Evolutionary conservation across 2,113 vertebrate species (phyloP), one percentile per base, ranked within the genome.

Genomic region (Hipposideros armiger): DNA sequence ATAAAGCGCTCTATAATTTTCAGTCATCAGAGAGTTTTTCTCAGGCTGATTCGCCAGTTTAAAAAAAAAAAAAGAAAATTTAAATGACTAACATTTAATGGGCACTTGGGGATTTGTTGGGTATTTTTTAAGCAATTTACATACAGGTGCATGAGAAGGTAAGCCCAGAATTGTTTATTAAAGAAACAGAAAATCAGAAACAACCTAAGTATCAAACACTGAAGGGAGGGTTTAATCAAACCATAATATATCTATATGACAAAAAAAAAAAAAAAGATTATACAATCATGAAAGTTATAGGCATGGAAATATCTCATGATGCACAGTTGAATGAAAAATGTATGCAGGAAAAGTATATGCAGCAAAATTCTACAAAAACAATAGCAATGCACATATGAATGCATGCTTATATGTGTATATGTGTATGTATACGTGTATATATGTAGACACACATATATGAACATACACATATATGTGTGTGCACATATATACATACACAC

Each of bases 121-220:
- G 7, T 22, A 80, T 40, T 72, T 96, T 70, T 78, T 69, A 95
- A 77, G 58, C 19, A 13, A 77, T 81, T 81, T 81, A 77, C 5
- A 78, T 40, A 47, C 17, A 62, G 47, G 50, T 67, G 8, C 28
- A 74, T 19, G 42, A 83, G 30, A 91, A 64, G 9, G 2, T 52
- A 82, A 80, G 17, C 42, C 36, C 26, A 77, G 40, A 95, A 89
- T 32, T 90, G 6, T 70, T 78, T 62, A 67, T 78, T 62, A 67
- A 84, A 95, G 30, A 87, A 83, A 80, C 19, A 85, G 42, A 90
- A 93, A 89, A 81, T 76, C 9, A 81, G n/a, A 92, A 88, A 91
- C n/a, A 56, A 90, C 16, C 64, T 87, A 24, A 72, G 67, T 52
- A 26, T n/a, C 47, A 86, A 94, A 56, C 22, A 62, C 16, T 62